These are phyloP conservation scores for Hemiprocne comata DNA, from an alignment of 2,113 vertebrate species.

Conservation along the genomic window DNA sequence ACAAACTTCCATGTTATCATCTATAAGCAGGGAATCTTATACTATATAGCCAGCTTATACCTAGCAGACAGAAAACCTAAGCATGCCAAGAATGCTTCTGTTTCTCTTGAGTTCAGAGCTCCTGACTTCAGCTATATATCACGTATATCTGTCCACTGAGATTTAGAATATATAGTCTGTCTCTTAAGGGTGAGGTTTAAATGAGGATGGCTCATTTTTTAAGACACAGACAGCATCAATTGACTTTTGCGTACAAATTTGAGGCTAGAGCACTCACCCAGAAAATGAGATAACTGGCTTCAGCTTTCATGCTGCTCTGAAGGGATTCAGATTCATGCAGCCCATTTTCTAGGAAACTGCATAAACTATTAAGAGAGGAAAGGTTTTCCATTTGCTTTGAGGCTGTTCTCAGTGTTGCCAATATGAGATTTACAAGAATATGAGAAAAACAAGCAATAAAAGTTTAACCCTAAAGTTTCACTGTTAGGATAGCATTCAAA, in stretches of 20 bases:
- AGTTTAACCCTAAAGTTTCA: background rate
- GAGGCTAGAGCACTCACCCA: background rate
- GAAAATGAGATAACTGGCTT: conserved; percentile 9
- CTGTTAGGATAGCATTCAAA: background rate
- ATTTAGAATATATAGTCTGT: background rate
- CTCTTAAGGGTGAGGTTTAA: background rate
- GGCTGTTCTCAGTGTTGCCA: background rate
- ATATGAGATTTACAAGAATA: background rate
- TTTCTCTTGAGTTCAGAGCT: background rate
- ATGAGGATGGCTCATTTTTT: background rate
- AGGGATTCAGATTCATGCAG: background rate
- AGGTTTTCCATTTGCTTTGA: background rate
- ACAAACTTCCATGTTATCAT: background rate
- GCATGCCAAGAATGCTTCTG: background rate
- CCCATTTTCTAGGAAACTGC: background rate
- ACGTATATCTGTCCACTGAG: background rate
- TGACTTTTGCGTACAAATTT: background rate
- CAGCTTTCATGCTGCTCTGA: background rate
- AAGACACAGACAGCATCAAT: background rate
- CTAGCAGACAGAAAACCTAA: background rate
- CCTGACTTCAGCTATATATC: background rate
- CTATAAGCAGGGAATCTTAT: background rate
- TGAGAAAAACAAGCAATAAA: background rate
- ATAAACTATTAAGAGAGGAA: background rate
- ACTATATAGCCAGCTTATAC: background rate